Evolutionary conservation across 2,113 vertebrate genomes (phyloP).

Genomic region (Rallus limicola): DNA sequence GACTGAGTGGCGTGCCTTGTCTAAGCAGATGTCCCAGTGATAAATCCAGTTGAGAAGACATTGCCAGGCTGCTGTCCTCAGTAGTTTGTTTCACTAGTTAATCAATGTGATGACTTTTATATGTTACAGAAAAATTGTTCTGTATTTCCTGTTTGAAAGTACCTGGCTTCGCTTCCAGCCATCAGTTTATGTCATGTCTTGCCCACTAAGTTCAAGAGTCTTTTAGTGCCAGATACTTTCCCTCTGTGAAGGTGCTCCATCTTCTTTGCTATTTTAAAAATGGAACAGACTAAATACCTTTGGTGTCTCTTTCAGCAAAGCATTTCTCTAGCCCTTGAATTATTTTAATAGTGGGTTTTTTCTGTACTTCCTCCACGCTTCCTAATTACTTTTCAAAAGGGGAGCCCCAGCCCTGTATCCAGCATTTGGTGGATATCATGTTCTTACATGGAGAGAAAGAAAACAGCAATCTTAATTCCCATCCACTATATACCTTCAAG

Average conservation of each 20-base stretch:
- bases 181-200: not conserved
- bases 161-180: not conserved
- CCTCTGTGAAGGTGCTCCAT: not conserved
- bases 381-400: not conserved
- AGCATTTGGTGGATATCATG: not conserved
- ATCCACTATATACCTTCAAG: not conserved
- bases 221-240: not conserved
- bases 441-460: not conserved
- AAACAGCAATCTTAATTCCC: not conserved
- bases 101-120: not conserved
- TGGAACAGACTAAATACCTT: not conserved
- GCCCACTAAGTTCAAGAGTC: not conserved
- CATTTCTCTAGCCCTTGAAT: not conserved
- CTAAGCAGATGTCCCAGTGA: not conserved
- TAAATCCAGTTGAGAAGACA: not conserved
- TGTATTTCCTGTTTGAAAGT: not conserved
- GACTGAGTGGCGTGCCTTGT: not conserved
- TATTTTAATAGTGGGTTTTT: not conserved
- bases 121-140: not conserved
- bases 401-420: accelerated
- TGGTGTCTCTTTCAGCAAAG: not conserved
- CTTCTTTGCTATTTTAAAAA: not conserved
- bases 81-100: not conserved
- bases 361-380: not conserved
- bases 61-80: not conserved